Evolutionary conservation across 2,113 vertebrate species (phyloP).

Genomic region (Dendrocopos noguchii): DNA sequence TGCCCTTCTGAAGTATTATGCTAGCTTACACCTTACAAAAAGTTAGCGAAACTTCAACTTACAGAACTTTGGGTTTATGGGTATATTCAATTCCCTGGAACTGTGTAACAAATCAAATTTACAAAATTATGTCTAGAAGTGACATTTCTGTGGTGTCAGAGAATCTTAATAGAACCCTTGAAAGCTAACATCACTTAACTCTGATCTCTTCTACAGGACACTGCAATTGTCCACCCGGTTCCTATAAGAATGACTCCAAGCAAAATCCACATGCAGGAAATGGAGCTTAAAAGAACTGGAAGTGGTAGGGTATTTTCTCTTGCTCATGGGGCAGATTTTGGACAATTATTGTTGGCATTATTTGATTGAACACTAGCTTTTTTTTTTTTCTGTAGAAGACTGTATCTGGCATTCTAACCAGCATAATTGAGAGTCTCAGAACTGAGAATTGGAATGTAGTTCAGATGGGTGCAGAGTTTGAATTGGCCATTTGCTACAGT

Average conservation of each 20-base stretch:
- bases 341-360: neutral
- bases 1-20: neutral
- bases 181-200: neutral
- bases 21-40: neutral
- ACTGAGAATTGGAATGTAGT: neutral
- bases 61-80: neutral
- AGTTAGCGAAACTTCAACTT: neutral
- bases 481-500: neutral
- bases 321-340: neutral
- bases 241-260: constrained; percentile 99
- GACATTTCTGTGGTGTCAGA: neutral
- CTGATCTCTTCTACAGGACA: constrained; percentile 82
- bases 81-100: neutral
- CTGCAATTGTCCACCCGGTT: constrained; percentile 97
- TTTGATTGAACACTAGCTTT: neutral
- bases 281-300: constrained; percentile 97
- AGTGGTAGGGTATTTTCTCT: constrained; percentile 82
- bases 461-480: neutral
- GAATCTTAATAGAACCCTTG: neutral
- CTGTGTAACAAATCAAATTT: neutral
- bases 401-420: neutral
- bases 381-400: neutral
- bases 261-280: constrained; percentile 99
- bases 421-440: neutral
- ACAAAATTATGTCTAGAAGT: neutral